Evolutionary conservation across 1,140 invertebrate genomes (phyloP).

Genomic region (Drosophila kikkawai): DNA sequence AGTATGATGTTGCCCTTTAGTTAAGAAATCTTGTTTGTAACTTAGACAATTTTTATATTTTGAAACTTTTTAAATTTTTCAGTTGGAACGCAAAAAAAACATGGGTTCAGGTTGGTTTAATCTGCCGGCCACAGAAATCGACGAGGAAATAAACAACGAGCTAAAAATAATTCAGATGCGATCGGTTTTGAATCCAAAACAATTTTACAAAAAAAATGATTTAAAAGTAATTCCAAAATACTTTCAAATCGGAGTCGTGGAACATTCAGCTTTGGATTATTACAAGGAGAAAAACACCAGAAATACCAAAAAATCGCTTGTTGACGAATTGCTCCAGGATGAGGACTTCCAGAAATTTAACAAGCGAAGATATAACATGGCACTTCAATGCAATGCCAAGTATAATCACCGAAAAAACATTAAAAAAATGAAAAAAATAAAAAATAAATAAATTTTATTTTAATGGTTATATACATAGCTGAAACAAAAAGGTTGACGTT

Average conservation of each 20-base stretch:
- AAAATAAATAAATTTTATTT: conserved; percentile 62
- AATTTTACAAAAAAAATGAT: conserved; percentile 97
- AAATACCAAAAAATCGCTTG: conserved; percentile 95
- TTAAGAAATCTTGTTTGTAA: background rate
- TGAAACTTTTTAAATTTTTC: conserved; percentile 23
- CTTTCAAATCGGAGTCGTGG: conserved; percentile 93
- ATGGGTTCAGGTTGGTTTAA: conserved; percentile 95
- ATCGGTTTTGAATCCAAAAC: conserved; percentile 95
- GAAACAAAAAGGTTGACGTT: no score
- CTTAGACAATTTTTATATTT: background rate
- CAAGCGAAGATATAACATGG: conserved; percentile 93
- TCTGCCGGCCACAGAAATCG: conserved; percentile 94
- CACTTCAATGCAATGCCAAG: conserved; percentile 90
- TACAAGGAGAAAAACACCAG: conserved; percentile 92
- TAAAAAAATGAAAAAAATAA: conserved; percentile 82
- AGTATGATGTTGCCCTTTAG: background rate
- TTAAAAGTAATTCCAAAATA: conserved; percentile 94
- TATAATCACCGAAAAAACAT: conserved; percentile 70
- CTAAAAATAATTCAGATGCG: conserved; percentile 96
- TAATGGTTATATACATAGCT: background rate
- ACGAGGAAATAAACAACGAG: conserved; percentile 94
- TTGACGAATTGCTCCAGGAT: conserved; percentile 96
- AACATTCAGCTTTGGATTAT: conserved; percentile 90
- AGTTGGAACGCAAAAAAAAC: conserved; percentile 90
- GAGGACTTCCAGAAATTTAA: conserved; percentile 94